Base-by-base conservation (phyloP, 2,113 vertebrate genomes). In the Irena cyanogastra region DNA sequence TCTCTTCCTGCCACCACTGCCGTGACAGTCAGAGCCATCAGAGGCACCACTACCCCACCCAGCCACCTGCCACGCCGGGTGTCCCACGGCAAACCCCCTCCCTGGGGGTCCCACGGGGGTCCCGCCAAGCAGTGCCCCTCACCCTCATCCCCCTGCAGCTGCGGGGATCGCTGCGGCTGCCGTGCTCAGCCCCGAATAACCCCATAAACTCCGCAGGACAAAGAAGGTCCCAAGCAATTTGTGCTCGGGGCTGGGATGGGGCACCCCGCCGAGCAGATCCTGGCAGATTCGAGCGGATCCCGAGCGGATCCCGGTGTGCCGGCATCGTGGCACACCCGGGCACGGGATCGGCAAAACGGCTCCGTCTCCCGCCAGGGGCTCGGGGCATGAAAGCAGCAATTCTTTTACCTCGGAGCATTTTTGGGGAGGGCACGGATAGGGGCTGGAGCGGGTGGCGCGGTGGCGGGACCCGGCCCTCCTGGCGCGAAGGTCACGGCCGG, bases 401-500 rank as follows among this genome's bases (percentile, higher is more conserved):
- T 57, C 18, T 28, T 8, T 57, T 56, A 4, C 2, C 37, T 20
- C 1, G 12, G 68, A 44, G 57, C 18, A 0, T 49, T 68, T 74
- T 17, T 14, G 28, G 74, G 81, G 13, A 65, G 56, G 54, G 60
- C 16, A 30, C 0, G 28, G 66, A 1, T 0, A 3, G 3, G 10
- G 63, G 47, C 68, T 16, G 82, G 13, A 50, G 63, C 14, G 26
- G 8, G 42, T 1, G 81, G 39, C 41, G 68, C 39, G 57, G 28
- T 5, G 59, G 50, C 4, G 52, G 71, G 83, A 19, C 28, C 4
- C 22, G 16, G 71, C 77, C 17, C 26, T 56, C 52, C 27, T 0
- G 47, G 53, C 45, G 33, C 39, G 89, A 95, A 95, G 93, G 95
- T 88, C 95, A 93, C 59, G 30, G 79, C 44, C 26, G 9, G 27